Percentiles rank a stretch among this genome's conserved stretches.
Evolutionary conservation across 2,888 invertebrate species (phyloP).

Genomic region (Exephanes ischioxanthus): DNA sequence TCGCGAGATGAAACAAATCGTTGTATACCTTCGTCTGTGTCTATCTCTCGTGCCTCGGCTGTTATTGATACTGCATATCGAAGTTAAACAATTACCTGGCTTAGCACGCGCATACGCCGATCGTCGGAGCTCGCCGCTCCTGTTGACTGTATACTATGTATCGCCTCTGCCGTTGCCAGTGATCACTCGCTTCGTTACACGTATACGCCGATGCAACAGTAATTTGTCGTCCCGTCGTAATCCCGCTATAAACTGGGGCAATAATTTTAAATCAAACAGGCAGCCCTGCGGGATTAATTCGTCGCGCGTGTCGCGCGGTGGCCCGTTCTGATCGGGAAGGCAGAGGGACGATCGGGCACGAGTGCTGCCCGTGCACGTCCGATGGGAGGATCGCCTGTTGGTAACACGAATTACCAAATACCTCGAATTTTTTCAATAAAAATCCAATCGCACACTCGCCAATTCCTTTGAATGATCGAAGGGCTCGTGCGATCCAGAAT

Average conservation of each 20-base stretch:
- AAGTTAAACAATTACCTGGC: conserved; percentile 77
- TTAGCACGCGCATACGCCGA: conserved; percentile 65
- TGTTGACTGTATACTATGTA: conserved; percentile 51
- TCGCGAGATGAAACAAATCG: conserved; percentile 17
- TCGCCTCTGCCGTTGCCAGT: conserved; percentile 31
- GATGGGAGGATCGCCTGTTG: conserved; percentile 20
- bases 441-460: neutral
- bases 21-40: neutral
- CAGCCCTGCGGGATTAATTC: conserved; percentile 76
- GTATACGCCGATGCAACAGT: conserved; percentile 69
- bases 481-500: neutral
- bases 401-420: conserved; percentile 25
- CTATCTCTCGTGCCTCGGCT: neutral
- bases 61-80: conserved; percentile 64
- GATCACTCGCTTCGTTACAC: conserved; percentile 48
- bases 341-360: conserved; percentile 18
- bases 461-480: neutral
- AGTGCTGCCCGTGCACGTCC: conserved; percentile 10
- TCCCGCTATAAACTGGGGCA: conserved; percentile 77
- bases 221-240: conserved; percentile 76
- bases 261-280: conserved; percentile 81
- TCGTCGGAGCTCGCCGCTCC: conserved; percentile 43
- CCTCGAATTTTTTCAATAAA: neutral
- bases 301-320: conserved; percentile 72
- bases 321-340: conserved; percentile 71